phyloP scores from a whole-genome alignment of 2,113 vertebrate genomes.

The Leptobrachium ailaonicum region DNA sequence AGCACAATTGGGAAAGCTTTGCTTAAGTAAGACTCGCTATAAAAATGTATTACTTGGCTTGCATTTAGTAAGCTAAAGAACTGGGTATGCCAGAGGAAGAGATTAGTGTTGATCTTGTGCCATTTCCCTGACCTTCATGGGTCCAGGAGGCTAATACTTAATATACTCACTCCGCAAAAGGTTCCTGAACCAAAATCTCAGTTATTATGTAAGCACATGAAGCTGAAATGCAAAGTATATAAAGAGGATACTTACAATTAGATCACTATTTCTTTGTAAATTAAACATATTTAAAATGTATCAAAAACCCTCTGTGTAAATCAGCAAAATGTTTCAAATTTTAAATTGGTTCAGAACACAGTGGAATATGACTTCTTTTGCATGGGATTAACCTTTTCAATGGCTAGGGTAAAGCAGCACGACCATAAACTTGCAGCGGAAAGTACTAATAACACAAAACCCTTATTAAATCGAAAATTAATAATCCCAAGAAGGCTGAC shows the following conservation, averaged over 20 bases:
- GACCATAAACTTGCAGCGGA: too few species aligned
- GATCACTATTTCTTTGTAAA: background rate
- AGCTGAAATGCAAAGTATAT: conserved; percentile 29
- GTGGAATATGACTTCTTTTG: too few species aligned
- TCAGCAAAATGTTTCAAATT: background rate
- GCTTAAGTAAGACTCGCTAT: conserved; percentile 2
- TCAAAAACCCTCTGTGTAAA: background rate
- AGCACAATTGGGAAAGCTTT: background rate
- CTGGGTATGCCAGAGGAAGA: conserved; percentile 15
- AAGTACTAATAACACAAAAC: too few species aligned
- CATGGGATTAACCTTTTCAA: too few species aligned
- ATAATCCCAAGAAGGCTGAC: too few species aligned
- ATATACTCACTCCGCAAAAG: conserved; percentile 16
- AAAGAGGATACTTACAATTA: conserved; percentile 16
- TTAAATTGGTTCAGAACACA: too few species aligned
- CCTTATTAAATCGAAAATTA: too few species aligned
- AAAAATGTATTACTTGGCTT: conserved; percentile 18
- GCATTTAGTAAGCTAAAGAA: background rate
- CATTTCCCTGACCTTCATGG: conserved; percentile 37
- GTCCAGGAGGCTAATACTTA: conserved; percentile 15
- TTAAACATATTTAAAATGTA: background rate
- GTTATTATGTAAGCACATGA: background rate
- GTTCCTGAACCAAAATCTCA: conserved; percentile 23
- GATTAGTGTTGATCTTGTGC: conserved; percentile 41
- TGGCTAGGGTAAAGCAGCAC: too few species aligned